Base-by-base conservation (phyloP, 1,140 invertebrate species). In the Pteromalus puparum region DNA sequence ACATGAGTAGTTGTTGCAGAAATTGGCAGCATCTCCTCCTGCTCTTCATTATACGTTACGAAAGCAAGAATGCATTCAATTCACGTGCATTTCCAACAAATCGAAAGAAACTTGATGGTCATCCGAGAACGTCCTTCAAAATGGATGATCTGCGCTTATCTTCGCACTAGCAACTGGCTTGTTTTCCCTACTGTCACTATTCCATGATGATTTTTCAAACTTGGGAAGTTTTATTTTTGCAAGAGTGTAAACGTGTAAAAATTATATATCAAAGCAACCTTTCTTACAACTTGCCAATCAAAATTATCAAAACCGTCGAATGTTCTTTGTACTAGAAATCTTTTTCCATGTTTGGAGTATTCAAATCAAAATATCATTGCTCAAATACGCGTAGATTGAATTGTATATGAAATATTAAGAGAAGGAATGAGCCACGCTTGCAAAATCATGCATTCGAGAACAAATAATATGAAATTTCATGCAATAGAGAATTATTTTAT, bases 31-130 rank as follows among this genome's bases (percentile, higher is more conserved):
- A 72, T 18, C 46, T 70, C 28, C 24, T n/a, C 18, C n/a, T 26
- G n/a, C 21, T 38, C 10, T 73, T 72, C 24, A 30, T 2, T 81
- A 34, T 34, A 46, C 38, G 9, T 34, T 68, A 81, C 34, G 0
- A 4, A 70, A 18, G 38, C 18, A 80, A 6, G 30, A 77, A 67
- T 21, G 24, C 38, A 65, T 38, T 67, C 21, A 13, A 65, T 21
- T 1, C n/a, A 30, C 18, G 1, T n/a, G 15, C 28, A 12, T 67
- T 28, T 78, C 30, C 18, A 48, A 34, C 38, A 28, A 80, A 80
- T 80, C 10, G n/a, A 80, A 72, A 70, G 61, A 82, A 48, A 72
- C 28, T 78, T 26, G 34, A 73, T 73, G 75, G 82, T 84, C 82
- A 79, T 84, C 82, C 82, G 67, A 68, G n/a, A 46, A 21, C 21